phyloP scores from a whole-genome alignment of 2,797 vertebrate genomes.

The Selene dorsalis region DNA sequence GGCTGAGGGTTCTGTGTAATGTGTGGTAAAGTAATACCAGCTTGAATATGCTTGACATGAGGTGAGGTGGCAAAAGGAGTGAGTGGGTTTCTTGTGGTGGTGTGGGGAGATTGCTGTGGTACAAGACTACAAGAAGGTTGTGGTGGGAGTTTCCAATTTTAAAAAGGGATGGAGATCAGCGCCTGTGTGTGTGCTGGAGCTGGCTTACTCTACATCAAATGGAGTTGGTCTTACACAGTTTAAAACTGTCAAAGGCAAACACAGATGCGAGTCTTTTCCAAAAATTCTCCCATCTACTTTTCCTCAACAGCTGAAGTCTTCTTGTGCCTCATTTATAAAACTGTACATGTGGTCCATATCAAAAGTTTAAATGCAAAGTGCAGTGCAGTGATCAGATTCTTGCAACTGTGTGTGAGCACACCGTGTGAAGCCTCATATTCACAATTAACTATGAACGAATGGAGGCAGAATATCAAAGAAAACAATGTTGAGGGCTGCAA shows the following conservation, averaged over 20 bases:
- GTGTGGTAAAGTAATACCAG: constrained; percentile 54
- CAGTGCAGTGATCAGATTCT: background rate
- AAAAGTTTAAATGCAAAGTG: background rate
- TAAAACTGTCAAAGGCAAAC: background rate
- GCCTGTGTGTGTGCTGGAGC: background rate
- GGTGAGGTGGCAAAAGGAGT: constrained; percentile 43
- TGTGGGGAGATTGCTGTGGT: constrained; percentile 45
- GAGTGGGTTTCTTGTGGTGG: constrained; percentile 42
- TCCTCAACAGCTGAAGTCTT: background rate
- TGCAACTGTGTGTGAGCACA: background rate
- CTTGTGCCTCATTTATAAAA: background rate
- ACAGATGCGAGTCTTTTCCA: background rate
- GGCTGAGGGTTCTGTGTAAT: constrained; percentile 24
- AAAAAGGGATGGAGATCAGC: background rate
- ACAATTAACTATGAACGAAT: background rate
- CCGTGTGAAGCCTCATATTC: background rate
- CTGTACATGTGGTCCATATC: background rate
- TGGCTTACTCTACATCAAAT: background rate
- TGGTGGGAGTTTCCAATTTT: constrained; percentile 14
- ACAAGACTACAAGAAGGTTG: constrained; percentile 16
- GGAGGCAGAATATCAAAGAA: background rate
- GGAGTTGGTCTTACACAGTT: background rate
- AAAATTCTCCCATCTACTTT: background rate
- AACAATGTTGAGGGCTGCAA: background rate
- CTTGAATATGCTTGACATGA: constrained; percentile 41